These are phyloP conservation scores for Catharus minimus DNA, from an alignment of 2,113 vertebrate genomes.

Conservation along the genomic window DNA sequence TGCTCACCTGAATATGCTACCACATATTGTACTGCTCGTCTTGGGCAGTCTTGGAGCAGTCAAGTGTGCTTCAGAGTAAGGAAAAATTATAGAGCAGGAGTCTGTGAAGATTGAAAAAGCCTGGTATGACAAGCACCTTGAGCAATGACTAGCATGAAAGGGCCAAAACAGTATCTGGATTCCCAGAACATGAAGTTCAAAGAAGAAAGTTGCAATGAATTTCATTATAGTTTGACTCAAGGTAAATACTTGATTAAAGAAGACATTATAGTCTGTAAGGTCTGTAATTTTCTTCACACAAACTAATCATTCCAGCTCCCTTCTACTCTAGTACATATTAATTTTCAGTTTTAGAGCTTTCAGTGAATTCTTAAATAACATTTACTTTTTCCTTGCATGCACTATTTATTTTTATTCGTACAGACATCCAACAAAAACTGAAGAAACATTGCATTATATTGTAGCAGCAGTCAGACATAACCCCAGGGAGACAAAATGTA, in stretches of 20 bases:
- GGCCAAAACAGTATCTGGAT: not conserved
- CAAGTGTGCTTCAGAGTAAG: not conserved
- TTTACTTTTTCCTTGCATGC: not conserved
- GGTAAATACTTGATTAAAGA: conserved; percentile 39
- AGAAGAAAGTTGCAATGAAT: not conserved
- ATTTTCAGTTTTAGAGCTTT: conserved; percentile 43
- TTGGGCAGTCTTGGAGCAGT: not conserved
- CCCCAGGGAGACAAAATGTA: not conserved
- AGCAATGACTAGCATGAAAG: not conserved
- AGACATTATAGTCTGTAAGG: not conserved
- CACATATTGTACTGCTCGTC: not conserved
- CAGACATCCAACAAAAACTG: not conserved
- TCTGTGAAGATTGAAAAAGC: not conserved
- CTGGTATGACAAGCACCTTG: not conserved
- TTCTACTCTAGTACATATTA: not conserved
- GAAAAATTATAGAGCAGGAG: not conserved
- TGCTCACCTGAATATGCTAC: not conserved
- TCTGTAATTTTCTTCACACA: conserved; percentile 48
- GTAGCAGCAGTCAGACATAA: not conserved
- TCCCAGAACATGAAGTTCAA: not conserved
- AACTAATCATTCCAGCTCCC: conserved; percentile 11
- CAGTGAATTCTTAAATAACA: conserved; percentile 27
- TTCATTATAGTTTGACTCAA: conserved; percentile 31
- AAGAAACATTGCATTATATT: conserved; percentile 12
- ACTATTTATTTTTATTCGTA: conserved; percentile 27